Conservation (phyloP, 2,888 invertebrate species). For the Pristionchus fissidentatus region DNA sequence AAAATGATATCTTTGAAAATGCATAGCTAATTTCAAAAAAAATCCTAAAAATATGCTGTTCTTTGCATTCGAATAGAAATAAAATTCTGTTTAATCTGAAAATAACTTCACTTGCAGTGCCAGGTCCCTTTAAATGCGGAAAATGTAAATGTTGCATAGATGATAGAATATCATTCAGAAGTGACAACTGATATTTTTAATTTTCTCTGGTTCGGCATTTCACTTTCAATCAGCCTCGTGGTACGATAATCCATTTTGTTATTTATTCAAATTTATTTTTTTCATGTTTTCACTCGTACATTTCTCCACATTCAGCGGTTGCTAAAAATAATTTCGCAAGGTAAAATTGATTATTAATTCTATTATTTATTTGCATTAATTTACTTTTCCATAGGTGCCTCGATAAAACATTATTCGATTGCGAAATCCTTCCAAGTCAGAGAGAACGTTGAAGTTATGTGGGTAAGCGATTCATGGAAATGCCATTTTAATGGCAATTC, state of each 20-base stretch:
- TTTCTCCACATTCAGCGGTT: background rate
- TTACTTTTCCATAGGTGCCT: background rate
- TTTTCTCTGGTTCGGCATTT: background rate
- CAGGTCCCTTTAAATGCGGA: too few relatives aligned
- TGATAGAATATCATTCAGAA: background rate
- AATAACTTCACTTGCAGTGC: too few relatives aligned
- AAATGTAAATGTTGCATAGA: background rate
- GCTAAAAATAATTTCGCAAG: background rate
- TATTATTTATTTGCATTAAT: background rate
- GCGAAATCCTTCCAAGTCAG: background rate
- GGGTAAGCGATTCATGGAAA: too few relatives aligned
- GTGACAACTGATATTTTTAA: background rate
- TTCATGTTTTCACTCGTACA: background rate
- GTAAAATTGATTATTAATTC: background rate
- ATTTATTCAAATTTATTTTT: too few relatives aligned
- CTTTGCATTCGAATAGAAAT: too few relatives aligned
- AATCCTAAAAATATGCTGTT: too few relatives aligned
- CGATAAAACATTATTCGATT: background rate
- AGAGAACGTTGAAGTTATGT: conserved; percentile 1
- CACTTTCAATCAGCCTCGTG: too few relatives aligned
- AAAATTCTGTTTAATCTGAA: too few relatives aligned
- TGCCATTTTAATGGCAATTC: too few relatives aligned
- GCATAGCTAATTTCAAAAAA: too few relatives aligned
- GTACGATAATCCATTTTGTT: too few relatives aligned
- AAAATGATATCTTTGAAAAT: too few relatives aligned